phyloP scores from a whole-genome alignment of 2,797 vertebrate species.

The Spinus olivaceus region DNA sequence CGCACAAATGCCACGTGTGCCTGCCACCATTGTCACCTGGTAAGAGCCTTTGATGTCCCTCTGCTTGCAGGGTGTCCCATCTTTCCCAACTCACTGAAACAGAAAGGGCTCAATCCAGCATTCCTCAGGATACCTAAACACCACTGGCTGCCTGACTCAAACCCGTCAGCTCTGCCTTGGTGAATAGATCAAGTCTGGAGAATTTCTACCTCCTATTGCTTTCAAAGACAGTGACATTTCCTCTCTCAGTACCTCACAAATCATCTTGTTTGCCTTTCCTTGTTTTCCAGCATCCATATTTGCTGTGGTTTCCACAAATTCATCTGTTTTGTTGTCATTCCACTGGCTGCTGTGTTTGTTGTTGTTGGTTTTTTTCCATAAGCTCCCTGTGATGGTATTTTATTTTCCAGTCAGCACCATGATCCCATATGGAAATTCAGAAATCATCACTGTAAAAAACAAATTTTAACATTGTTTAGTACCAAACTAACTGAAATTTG shows the following conservation, averaged over 20 bases:
- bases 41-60: background rate
- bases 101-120: background rate
- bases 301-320: background rate
- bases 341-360: background rate
- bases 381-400: background rate
- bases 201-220: background rate
- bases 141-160: background rate
- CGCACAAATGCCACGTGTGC: background rate
- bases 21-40: background rate
- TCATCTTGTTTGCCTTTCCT: background rate
- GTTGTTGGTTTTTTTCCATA: background rate
- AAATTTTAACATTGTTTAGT: background rate
- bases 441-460: background rate
- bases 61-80: background rate
- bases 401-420: background rate
- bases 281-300: background rate
- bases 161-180: background rate
- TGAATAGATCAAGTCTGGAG: background rate
- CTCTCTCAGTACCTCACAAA: background rate
- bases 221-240: background rate
- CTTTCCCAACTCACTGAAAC: background rate
- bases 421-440: background rate
- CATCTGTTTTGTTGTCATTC: background rate
- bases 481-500: background rate
- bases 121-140: background rate